A percentile compares a stretch with the other conserved stretches of the same genome.
Evolutionary conservation across 2,113 vertebrate species (phyloP).

Genomic region (Phasianus colchicus): DNA sequence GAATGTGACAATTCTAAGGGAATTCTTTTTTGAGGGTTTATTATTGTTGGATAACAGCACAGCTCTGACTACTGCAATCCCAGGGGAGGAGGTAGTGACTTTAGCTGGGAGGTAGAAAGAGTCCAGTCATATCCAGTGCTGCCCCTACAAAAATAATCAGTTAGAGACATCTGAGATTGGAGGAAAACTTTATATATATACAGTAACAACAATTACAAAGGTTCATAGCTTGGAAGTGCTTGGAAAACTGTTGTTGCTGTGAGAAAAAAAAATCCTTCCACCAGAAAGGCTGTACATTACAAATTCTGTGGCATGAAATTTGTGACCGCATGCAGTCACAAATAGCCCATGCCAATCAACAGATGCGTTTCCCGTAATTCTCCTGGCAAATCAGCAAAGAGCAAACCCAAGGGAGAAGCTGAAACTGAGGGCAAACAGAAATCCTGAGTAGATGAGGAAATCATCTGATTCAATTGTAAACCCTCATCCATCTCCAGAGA

Average conservation of each 20-base stretch:
- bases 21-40: neutral
- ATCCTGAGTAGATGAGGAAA: neutral
- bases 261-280: too few species aligned
- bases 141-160: neutral
- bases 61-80: neutral
- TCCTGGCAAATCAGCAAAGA: neutral
- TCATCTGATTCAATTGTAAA: neutral
- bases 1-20: neutral
- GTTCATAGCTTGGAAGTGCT: neutral
- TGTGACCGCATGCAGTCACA: neutral
- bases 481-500: neutral
- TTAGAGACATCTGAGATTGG: neutral
- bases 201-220: neutral
- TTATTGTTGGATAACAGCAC: neutral
- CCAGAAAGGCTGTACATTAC: neutral
- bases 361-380: neutral
- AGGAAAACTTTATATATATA: too few species aligned
- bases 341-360: rapidly evolving
- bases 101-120: neutral
- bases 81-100: neutral
- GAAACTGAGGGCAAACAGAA: neutral
- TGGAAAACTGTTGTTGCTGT: neutral
- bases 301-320: neutral
- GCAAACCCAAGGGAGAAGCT: neutral
- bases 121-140: neutral